Percentiles rank a stretch among this genome's conserved stretches.
These are phyloP conservation scores for Raphicerus campestris DNA, from an alignment of 2,113 vertebrate genomes.

Conservation along the genomic window DNA sequence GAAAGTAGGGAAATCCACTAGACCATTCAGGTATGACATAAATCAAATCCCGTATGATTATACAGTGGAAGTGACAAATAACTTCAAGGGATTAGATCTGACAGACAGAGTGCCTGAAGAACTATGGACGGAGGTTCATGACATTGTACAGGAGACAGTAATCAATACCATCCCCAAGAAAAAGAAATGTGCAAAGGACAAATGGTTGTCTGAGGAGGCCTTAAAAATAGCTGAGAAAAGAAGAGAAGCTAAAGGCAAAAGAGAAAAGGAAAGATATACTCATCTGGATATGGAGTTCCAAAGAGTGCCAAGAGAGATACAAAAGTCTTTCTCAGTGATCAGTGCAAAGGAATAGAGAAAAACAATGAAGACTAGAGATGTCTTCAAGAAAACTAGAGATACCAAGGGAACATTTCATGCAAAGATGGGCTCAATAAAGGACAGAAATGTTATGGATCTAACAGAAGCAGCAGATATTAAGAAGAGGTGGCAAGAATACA, in stretches of 20 bases:
- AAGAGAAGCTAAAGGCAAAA: neutral
- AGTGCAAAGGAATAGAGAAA: neutral
- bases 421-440: neutral
- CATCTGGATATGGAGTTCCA: neutral
- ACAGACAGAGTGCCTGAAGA: neutral
- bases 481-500: neutral
- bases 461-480: neutral
- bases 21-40: neutral
- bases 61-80: neutral
- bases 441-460: neutral
- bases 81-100: neutral
- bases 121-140: neutral
- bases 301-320: neutral
- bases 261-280: neutral
- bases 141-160: neutral
- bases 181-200: neutral
- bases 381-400: neutral
- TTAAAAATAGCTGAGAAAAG: neutral
- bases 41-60: neutral
- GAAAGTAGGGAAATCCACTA: neutral
- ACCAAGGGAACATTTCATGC: neutral
- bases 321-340: neutral
- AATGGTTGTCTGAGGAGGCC: neutral
- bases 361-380: neutral
- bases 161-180: neutral